A percentile compares a stretch with the other conserved stretches of the same genome.
These are phyloP conservation scores for Euthynnus affinis DNA, from an alignment of 2,797 vertebrate species.

Conservation along the genomic window DNA sequence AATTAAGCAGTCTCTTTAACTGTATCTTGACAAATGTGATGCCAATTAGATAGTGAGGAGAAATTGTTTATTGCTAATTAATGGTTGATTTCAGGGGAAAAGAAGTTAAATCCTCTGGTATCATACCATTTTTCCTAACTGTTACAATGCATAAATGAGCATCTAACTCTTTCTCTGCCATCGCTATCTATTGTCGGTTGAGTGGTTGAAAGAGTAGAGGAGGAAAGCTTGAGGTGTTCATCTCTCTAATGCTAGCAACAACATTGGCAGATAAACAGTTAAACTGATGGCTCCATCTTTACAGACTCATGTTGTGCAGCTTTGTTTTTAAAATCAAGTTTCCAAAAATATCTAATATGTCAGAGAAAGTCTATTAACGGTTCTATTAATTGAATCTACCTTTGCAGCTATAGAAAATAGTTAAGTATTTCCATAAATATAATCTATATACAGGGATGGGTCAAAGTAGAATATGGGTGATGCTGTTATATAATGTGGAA, in stretches of 20 bases:
- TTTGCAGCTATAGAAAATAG: not conserved
- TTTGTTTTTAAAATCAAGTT: no score
- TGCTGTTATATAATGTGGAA: not conserved
- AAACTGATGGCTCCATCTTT: not conserved
- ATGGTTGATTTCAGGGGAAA: constrained; percentile 81
- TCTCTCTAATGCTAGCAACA: not conserved
- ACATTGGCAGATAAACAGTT: not conserved
- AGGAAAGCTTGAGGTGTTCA: not conserved
- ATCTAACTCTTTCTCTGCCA: constrained; percentile 8
- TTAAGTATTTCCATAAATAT: not conserved
- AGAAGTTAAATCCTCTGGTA: constrained; percentile 68
- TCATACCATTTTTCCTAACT: constrained; percentile 48
- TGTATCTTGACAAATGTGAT: constrained; percentile 85
- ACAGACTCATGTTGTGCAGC: not conserved
- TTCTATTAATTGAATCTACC: not conserved
- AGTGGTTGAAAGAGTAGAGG: not conserved
- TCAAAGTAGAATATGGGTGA: not conserved
- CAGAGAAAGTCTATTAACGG: not conserved
- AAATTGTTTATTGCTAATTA: constrained; percentile 86
- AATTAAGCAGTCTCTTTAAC: constrained; percentile 87
- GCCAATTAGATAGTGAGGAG: constrained; percentile 83
- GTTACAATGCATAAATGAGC: constrained; percentile 62
- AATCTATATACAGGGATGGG: not conserved
- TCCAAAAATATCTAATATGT: no score
- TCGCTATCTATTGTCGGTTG: not conserved